Conservation (phyloP, 2,888 invertebrate genomes). For the Ormyrus rosae region DNA sequence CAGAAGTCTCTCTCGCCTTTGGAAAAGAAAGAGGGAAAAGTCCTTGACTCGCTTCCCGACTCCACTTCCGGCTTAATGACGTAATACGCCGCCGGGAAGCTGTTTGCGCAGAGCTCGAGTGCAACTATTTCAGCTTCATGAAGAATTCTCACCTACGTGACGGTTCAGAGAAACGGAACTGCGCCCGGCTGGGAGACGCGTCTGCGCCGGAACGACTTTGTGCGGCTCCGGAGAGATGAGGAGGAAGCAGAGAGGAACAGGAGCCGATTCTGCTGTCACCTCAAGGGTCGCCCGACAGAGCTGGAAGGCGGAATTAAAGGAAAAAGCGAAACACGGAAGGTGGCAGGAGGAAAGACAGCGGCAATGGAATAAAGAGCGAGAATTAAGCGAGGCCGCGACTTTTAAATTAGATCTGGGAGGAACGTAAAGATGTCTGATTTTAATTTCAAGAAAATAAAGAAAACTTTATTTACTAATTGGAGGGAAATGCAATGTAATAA, state of each 20-base stretch:
- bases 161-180: not conserved
- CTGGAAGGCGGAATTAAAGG: not conserved
- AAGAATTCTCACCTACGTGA: slow-evolving; percentile 35
- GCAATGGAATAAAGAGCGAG: too few species aligned
- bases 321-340: not conserved
- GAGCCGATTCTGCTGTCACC: too few species aligned
- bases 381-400: not conserved
- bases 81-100: slow-evolving; percentile 5
- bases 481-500: too few species aligned
- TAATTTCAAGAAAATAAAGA: too few species aligned
- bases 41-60: not conserved
- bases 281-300: not conserved
- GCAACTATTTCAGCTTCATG: slow-evolving; percentile 26
- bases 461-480: too few species aligned
- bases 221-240: too few species aligned
- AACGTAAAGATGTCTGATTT: too few species aligned
- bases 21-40: too few species aligned
- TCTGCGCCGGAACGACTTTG: not conserved
- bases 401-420: too few species aligned
- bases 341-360: not conserved
- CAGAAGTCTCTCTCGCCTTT: too few species aligned
- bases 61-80: slow-evolving; percentile 22
- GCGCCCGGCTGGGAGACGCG: not conserved
- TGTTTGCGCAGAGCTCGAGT: slow-evolving; percentile 23
- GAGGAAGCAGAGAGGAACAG: too few species aligned